Base-by-base conservation (phyloP, 2,888 invertebrate genomes). In the Leptinotarsa haldemani region DNA sequence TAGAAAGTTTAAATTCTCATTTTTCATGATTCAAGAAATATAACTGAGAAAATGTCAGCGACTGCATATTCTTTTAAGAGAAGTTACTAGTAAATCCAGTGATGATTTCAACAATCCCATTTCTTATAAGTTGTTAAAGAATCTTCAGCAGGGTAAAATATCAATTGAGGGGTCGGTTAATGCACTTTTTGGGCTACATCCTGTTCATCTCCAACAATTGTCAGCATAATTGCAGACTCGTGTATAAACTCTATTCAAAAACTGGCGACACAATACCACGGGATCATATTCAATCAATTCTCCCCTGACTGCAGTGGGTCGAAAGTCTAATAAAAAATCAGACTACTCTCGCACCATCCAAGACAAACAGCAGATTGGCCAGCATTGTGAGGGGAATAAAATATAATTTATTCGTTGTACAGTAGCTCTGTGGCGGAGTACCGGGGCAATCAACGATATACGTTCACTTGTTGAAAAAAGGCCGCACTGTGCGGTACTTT, bases 351-450 rank as follows among this genome's bases (percentile, higher is more conserved):
- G 9, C 61, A 40, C 56, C 56, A 18, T 20, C 46, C 48, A 68
- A 56, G 48, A 68, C 68, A 68, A 68, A 68, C 68, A 52, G 52
- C 53, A 53, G 67, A 67, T 68, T 53, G 56, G 40, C 53, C 53
- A 18, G 56, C 56, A 58, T 68, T 68, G 68, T 74, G 68, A 68
- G 56, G 68, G 68, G 56, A 20, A 68, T 68, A 68, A 75, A 69
- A 66, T 69, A 77, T 80, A 78, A 79, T 80, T 78, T 75, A 79
- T 79, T 78, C 78, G 77, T 77, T 69, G 56, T 65, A 66, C 65
- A 70, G 73, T 7, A 20, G 56, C 22, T 56, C 56, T 15, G 56
- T 4, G 56, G 56, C 56, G 22, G 56, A 2, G 9, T 20, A 15
- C 13, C 0, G n/a, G 50, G 50, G 50, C 15, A 15, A 50, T n/a